Conservation (phyloP, 1,140 invertebrate species). For the Lithobius niger region DNA sequence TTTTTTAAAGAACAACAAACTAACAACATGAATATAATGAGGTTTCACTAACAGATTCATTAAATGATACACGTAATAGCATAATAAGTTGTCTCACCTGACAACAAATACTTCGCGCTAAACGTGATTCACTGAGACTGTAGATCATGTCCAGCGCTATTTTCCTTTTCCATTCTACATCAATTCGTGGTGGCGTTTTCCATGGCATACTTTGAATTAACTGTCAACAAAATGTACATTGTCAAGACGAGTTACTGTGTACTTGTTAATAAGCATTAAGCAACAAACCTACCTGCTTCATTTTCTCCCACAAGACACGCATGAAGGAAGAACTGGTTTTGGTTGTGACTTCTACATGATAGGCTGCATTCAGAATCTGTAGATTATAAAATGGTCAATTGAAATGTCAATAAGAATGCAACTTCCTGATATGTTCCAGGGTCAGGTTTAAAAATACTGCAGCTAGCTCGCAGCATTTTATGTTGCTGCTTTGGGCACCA, state of each 20-base stretch:
- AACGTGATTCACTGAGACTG: slow-evolving; percentile 51
- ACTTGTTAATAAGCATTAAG: not conserved
- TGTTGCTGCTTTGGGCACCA: too few species aligned
- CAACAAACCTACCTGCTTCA: slow-evolving; percentile 45
- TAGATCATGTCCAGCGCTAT: slow-evolving; percentile 57
- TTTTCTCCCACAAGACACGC: slow-evolving; percentile 55
- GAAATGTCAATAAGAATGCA: slow-evolving; percentile 16
- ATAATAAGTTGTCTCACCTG: slow-evolving; percentile 38
- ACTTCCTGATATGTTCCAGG: too few species aligned
- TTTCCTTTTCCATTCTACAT: slow-evolving; percentile 55
- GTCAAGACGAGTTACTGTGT: not conserved
- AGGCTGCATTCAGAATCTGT: slow-evolving; percentile 62
- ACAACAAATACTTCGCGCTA: slow-evolving; percentile 59
- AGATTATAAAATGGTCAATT: slow-evolving; percentile 10
- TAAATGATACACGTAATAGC: too few species aligned
- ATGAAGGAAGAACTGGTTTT: slow-evolving; percentile 60
- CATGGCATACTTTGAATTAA: slow-evolving; percentile 42
- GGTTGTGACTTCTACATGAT: slow-evolving; percentile 68
- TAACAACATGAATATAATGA: not conserved
- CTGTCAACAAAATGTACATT: slow-evolving; percentile 21
- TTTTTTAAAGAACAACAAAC: too few species aligned
- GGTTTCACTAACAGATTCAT: not conserved
- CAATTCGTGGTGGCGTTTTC: slow-evolving; percentile 45
- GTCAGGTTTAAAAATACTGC: too few species aligned
- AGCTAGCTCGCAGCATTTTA: too few species aligned